A percentile compares a stretch with the other conserved stretches of the same genome.
phyloP scores from a whole-genome alignment of 2,797 vertebrate species.

The Jordanella pulchra region DNA sequence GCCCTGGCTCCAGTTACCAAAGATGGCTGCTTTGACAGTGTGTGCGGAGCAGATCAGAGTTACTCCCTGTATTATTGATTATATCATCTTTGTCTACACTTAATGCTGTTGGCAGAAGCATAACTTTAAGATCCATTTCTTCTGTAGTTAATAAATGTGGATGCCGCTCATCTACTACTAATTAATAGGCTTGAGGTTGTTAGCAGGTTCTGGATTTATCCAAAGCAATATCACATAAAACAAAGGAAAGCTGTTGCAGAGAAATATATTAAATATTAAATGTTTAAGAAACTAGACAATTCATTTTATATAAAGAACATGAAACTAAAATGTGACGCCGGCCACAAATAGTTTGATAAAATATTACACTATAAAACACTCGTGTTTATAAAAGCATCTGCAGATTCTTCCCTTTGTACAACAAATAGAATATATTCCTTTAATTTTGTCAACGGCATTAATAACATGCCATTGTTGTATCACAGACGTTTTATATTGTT shows the following conservation, averaged over 20 bases:
- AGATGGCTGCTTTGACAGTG: slow-evolving; percentile 62
- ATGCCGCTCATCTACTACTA: not conserved
- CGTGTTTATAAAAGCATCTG: not conserved
- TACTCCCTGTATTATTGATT: slow-evolving; percentile 53
- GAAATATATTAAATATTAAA: not conserved
- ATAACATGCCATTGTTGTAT: no score
- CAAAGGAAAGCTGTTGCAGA: not conserved
- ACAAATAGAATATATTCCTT: not conserved
- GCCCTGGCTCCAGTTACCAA: slow-evolving; percentile 76
- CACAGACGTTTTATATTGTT: not conserved
- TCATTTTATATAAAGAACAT: not conserved
- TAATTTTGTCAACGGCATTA: not conserved
- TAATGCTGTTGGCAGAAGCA: slow-evolving; percentile 38
- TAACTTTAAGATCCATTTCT: slow-evolving; percentile 33
- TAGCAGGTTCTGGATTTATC: not conserved
- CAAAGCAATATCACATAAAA: not conserved
- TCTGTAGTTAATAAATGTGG: slow-evolving; percentile 16
- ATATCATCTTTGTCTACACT: slow-evolving; percentile 41
- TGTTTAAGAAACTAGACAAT: no score
- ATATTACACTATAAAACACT: not conserved
- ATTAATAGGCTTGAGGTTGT: not conserved
- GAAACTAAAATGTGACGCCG: no score
- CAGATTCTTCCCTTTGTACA: not conserved
- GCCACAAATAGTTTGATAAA: not conserved
- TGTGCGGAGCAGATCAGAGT: slow-evolving; percentile 53